These are phyloP conservation scores for Heliconius melpomene DNA, from an alignment of 1,140 invertebrate species.

Conservation along the genomic window DNA sequence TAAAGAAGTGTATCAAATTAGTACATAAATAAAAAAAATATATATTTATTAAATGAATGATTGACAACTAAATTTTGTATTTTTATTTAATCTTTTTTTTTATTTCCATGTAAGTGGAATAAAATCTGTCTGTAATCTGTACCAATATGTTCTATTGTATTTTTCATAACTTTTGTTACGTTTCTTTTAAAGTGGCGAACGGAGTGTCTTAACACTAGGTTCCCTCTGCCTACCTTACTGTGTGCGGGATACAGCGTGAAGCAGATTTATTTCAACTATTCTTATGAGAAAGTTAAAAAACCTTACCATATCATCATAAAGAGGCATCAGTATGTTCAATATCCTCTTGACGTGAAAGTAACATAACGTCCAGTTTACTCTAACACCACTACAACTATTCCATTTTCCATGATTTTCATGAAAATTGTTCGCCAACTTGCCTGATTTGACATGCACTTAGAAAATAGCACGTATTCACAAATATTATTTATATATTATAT, in stretches of 20 bases:
- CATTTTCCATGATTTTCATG: constrained; percentile 38
- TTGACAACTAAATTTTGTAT: no score
- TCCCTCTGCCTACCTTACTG: no score
- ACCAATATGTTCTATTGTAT: no score
- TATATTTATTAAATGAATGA: no score
- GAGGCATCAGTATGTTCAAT: constrained; percentile 68
- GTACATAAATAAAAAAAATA: no score
- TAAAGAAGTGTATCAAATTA: no score
- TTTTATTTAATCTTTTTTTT: no score
- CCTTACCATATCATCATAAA: constrained; percentile 77
- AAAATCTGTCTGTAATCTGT: no score
- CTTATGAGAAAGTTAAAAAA: not conserved
- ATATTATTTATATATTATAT: not conserved
- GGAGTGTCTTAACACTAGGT: no score
- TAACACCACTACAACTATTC: constrained; percentile 50
- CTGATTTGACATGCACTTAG: not conserved
- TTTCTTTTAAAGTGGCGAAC: no score
- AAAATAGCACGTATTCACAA: constrained; percentile 21
- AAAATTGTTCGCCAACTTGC: not conserved
- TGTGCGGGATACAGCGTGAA: no score
- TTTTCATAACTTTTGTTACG: not conserved
- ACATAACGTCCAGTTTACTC: constrained; percentile 73
- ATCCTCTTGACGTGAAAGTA: constrained; percentile 62
- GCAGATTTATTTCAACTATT: not conserved
- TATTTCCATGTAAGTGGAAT: no score